A percentile compares a stretch with the other conserved stretches of the same genome.
These are phyloP conservation scores for Drosophila pegasa DNA, from an alignment of 2,888 invertebrate genomes.

Conservation along the genomic window DNA sequence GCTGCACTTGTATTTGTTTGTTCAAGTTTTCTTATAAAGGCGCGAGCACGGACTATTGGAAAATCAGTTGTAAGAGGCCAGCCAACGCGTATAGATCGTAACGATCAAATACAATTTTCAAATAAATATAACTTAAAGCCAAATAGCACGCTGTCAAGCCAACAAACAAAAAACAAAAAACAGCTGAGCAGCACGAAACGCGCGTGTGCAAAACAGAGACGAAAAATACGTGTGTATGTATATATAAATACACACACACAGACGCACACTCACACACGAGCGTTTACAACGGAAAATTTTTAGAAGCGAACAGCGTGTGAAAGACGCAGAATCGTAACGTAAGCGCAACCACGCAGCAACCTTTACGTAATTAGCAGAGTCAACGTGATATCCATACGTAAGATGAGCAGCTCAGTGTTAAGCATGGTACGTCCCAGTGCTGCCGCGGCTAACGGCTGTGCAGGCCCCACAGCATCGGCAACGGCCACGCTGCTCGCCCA, in stretches of 20 bases:
- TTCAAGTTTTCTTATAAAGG: slow-evolving; percentile 76
- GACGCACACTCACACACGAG: neutral
- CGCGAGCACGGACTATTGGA: slow-evolving; percentile 52
- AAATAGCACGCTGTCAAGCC: slow-evolving; percentile 17
- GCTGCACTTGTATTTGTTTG: slow-evolving; percentile 58
- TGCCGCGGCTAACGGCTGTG: slow-evolving; percentile 52
- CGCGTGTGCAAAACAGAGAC: slow-evolving; percentile 71
- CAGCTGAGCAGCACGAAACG: slow-evolving; percentile 62
- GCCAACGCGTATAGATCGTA: slow-evolving; percentile 63
- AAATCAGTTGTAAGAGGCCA: slow-evolving; percentile 75
- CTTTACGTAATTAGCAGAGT: slow-evolving; percentile 51
- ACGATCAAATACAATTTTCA: slow-evolving; percentile 12
- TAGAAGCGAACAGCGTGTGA: slow-evolving; percentile 11
- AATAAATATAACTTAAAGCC: slow-evolving; percentile 2
- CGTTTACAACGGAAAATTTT: slow-evolving; percentile 72
- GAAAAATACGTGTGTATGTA: slow-evolving; percentile 11
- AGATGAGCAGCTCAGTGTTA: slow-evolving; percentile 80
- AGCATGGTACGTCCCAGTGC: slow-evolving; percentile 73
- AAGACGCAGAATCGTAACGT: slow-evolving; percentile 38
- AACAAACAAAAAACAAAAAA: slow-evolving; percentile 56
- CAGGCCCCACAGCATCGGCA: slow-evolving; percentile 35
- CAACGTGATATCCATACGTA: slow-evolving; percentile 24
- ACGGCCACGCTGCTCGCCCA: slow-evolving; percentile 59
- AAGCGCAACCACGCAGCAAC: slow-evolving; percentile 26
- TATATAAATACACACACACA: slow-evolving; percentile 37